Evolutionary conservation across 53 echinoderm and acorn worm genomes (phyloP).

Genomic region (Pentamera pediparva): DNA sequence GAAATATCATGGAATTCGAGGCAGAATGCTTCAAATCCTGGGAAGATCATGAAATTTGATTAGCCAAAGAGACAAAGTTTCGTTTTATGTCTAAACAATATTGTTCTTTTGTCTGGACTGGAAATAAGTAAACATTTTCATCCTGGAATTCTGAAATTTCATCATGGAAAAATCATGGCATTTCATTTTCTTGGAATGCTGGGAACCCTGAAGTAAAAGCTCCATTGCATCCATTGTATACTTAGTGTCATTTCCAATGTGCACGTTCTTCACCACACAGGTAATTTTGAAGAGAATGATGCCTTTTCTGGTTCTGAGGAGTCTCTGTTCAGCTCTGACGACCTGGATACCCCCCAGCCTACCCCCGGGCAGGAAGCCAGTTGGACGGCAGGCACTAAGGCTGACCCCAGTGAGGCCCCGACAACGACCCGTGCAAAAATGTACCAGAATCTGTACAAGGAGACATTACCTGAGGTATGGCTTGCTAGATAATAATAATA

Average conservation of each 20-base stretch:
- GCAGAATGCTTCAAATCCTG: no score
- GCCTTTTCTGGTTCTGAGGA: slow-evolving; percentile 31
- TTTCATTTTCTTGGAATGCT: no score
- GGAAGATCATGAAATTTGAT: no score
- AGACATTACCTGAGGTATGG: slow-evolving; percentile 30
- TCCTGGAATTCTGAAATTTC: no score
- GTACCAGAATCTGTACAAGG: slow-evolving; percentile 27
- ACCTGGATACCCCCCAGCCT: background rate
- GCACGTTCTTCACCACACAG: background rate
- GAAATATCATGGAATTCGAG: no score
- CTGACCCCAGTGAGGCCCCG: background rate
- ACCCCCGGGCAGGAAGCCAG: background rate
- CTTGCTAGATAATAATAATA: background rate
- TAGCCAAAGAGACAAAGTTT: no score
- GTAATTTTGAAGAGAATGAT: slow-evolving; percentile 16
- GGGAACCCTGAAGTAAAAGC: no score
- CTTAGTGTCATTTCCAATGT: background rate
- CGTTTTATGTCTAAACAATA: background rate
- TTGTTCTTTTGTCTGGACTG: no score
- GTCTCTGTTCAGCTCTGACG: slow-evolving; percentile 23
- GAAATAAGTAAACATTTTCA: no score
- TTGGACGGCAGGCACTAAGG: background rate
- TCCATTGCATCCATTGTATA: no score
- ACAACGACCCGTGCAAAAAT: background rate
- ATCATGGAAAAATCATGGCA: no score